These are phyloP conservation scores for Oryzias woworae DNA, from an alignment of 2,113 vertebrate genomes.

Conservation along the genomic window DNA sequence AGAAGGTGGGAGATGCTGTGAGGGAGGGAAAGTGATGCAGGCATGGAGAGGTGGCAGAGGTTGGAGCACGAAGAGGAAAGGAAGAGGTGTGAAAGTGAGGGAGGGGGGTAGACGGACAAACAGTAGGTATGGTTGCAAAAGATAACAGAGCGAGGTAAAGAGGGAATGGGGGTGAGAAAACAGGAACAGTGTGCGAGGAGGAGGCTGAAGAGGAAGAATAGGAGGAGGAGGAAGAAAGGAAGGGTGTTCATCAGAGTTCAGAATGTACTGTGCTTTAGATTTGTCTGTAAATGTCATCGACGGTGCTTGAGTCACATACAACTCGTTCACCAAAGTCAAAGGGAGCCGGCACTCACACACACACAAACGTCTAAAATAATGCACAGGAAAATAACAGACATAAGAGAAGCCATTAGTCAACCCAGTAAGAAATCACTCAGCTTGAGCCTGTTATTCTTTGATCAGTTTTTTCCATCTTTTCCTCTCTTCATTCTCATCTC, in stretches of 20 bases:
- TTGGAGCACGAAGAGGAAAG: slow-evolving; percentile 41
- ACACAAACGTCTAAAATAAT: slow-evolving; percentile 1
- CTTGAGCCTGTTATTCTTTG: background rate
- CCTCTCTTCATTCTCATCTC: slow-evolving; percentile 20
- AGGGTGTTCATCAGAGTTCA: slow-evolving; percentile 55
- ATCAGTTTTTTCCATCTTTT: slow-evolving; percentile 8
- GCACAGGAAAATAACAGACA: slow-evolving; percentile 18
- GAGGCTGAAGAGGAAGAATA: slow-evolving; percentile 41
- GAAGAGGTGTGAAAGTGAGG: slow-evolving; percentile 52
- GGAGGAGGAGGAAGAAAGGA: slow-evolving; percentile 35
- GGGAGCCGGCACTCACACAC: background rate
- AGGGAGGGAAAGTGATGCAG: slow-evolving; percentile 33
- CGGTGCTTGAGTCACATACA: slow-evolving; percentile 53
- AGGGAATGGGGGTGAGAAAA: slow-evolving; percentile 41
- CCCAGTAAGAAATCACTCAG: slow-evolving; percentile 21
- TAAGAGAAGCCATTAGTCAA: slow-evolving; percentile 31
- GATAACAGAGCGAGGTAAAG: slow-evolving; percentile 42
- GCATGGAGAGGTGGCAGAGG: slow-evolving; percentile 50
- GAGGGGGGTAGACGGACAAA: slow-evolving; percentile 28
- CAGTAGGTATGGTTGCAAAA: slow-evolving; percentile 40
- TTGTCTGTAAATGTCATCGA: slow-evolving; percentile 68
- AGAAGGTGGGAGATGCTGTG: slow-evolving; percentile 36
- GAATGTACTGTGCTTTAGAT: slow-evolving; percentile 67
- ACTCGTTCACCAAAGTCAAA: slow-evolving; percentile 11
- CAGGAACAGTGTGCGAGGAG: slow-evolving; percentile 29